Evolutionary conservation across 2,113 vertebrate genomes (phyloP).

Genomic region (Cyphomyrus discorhynchus): DNA sequence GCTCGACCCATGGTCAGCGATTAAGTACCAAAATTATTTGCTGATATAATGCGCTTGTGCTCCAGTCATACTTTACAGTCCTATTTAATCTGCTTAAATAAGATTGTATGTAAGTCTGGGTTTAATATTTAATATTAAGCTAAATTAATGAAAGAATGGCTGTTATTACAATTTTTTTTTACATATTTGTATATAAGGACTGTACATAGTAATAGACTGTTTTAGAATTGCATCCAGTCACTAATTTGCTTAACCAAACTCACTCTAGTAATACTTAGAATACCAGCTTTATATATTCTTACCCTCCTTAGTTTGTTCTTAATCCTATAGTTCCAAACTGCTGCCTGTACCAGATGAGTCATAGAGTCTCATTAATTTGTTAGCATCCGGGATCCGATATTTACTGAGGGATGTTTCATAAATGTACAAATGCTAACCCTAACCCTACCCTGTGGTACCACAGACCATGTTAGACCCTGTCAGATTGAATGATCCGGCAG

Average conservation of each 20-base stretch:
- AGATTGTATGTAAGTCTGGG: background rate
- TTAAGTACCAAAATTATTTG: background rate
- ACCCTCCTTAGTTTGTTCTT: background rate
- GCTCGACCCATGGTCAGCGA: background rate
- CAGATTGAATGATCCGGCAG: background rate
- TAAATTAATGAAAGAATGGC: background rate
- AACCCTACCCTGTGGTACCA: background rate
- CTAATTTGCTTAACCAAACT: background rate
- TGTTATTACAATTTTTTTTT: background rate
- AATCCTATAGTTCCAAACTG: background rate
- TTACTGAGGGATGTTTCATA: background rate
- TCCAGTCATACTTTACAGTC: background rate
- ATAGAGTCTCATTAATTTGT: background rate
- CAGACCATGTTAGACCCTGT: background rate
- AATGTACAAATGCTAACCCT: background rate
- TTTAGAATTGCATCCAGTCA: background rate
- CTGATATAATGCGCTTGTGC: no score
- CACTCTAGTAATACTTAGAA: background rate
- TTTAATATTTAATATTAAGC: background rate
- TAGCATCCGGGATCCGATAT: background rate
- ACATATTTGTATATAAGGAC: background rate
- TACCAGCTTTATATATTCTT: background rate
- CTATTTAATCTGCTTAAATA: background rate
- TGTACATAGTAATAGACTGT: background rate
- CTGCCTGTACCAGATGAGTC: background rate